Percentiles rank a stretch among this genome's conserved stretches.
phyloP scores from a whole-genome alignment of 1,140 invertebrate genomes.

The Vanessa atalanta region DNA sequence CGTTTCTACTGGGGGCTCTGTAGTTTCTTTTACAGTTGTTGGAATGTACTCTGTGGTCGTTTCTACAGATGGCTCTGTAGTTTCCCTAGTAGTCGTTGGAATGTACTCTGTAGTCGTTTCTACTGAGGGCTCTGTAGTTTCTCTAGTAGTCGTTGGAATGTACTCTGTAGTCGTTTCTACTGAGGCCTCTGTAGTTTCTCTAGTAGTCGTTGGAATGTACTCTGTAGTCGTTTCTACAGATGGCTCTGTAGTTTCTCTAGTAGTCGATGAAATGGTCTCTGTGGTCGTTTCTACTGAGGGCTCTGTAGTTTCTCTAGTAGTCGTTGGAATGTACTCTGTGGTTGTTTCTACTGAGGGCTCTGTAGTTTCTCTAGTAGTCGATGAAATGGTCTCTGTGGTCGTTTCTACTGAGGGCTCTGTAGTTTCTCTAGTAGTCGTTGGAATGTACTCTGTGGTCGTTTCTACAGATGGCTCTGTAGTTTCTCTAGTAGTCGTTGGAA shows the following conservation, averaged over 20 bases:
- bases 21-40: background rate
- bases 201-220: background rate
- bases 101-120: background rate
- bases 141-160: background rate
- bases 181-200: background rate
- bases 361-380: background rate
- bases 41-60: background rate
- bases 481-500: background rate
- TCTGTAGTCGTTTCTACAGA: background rate
- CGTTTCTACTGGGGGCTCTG: background rate
- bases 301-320: background rate
- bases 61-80: background rate
- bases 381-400: background rate
- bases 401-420: background rate
- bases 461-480: background rate
- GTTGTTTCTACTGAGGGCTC: background rate
- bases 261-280: background rate
- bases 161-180: background rate
- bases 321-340: constrained; percentile 4
- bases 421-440: background rate
- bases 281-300: background rate
- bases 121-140: constrained; percentile 5
- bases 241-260: background rate
- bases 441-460: constrained; percentile 15
- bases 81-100: background rate